Evolutionary conservation across 1,140 invertebrate species (phyloP).

Genomic region (Trichonephila clavipes): DNA sequence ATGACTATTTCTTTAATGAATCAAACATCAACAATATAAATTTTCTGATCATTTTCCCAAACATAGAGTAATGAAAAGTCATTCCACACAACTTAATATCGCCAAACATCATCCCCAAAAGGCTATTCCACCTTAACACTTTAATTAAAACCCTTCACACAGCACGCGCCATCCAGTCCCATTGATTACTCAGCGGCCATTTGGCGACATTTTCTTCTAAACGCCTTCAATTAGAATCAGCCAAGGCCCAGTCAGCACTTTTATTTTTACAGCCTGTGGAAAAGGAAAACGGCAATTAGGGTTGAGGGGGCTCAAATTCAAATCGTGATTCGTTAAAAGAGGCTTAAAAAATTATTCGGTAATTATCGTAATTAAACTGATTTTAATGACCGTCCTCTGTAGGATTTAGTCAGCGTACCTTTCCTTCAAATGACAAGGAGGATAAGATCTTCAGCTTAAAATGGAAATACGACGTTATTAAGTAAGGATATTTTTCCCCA

Average conservation of each 20-base stretch:
- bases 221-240: conserved; percentile 54
- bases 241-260: conserved; percentile 39
- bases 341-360: conserved; percentile 54
- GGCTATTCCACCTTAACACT: background rate
- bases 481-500: background rate
- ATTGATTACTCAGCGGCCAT: background rate
- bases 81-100: background rate
- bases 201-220: conserved; percentile 10
- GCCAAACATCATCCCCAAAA: background rate
- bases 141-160: no score
- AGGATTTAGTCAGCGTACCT: conserved; percentile 1
- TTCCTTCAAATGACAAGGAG: conserved; percentile 11
- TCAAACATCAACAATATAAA: no score
- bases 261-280: conserved; percentile 56
- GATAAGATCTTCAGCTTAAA: background rate
- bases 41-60: no score
- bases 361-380: conserved; percentile 70
- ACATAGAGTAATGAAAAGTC: no score
- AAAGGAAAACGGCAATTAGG: conserved; percentile 60
- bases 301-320: conserved; percentile 6
- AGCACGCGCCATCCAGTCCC: background rate
- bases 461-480: conserved; percentile 12
- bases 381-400: conserved; percentile 46
- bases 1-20: no score
- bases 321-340: conserved; percentile 37